A percentile compares a stretch with the other conserved stretches of the same genome.
phyloP scores from a whole-genome alignment of 2,797 vertebrate species.

The Amphiprion clarkii region DNA sequence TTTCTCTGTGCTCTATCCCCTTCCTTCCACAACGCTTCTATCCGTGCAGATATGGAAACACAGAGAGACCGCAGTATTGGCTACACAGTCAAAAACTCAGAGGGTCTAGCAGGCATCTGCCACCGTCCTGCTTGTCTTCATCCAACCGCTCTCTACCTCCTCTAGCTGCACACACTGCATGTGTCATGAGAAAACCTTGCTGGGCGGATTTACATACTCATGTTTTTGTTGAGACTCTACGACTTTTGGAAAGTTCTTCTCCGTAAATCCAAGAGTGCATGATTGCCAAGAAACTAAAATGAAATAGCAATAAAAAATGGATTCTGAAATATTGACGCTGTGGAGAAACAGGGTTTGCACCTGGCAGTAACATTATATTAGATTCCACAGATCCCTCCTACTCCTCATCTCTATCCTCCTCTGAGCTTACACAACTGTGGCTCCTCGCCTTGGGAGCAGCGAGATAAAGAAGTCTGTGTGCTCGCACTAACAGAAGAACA shows the following conservation, averaged over 20 bases:
- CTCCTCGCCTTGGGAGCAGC: constrained; percentile 27
- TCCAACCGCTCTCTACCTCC: constrained; percentile 16
- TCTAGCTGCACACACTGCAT: neutral
- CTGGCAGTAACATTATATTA: constrained; percentile 43
- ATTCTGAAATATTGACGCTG: constrained; percentile 8
- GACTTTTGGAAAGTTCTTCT: neutral
- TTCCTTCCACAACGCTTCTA: neutral
- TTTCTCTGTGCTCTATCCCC: constrained; percentile 3
- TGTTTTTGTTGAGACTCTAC: neutral
- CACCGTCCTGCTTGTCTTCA: constrained; percentile 27
- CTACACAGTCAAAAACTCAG: constrained; percentile 50
- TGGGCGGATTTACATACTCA: neutral
- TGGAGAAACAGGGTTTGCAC: constrained; percentile 23
- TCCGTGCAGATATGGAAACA: constrained; percentile 44
- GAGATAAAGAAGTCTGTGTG: constrained; percentile 68
- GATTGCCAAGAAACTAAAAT: neutral
- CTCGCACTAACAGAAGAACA: constrained; percentile 43
- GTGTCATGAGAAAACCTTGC: neutral
- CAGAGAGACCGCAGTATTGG: constrained; percentile 40
- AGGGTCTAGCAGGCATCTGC: constrained; percentile 49
- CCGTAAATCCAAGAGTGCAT: neutral
- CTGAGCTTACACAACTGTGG: constrained; percentile 55
- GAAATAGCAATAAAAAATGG: neutral
- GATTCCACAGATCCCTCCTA: constrained; percentile 25
- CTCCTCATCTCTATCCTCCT: constrained; percentile 32